A percentile compares a stretch with the other conserved stretches of the same genome.
Evolutionary conservation across 1,140 invertebrate genomes (phyloP).

Genomic region (Centruroides sculpturatus): DNA sequence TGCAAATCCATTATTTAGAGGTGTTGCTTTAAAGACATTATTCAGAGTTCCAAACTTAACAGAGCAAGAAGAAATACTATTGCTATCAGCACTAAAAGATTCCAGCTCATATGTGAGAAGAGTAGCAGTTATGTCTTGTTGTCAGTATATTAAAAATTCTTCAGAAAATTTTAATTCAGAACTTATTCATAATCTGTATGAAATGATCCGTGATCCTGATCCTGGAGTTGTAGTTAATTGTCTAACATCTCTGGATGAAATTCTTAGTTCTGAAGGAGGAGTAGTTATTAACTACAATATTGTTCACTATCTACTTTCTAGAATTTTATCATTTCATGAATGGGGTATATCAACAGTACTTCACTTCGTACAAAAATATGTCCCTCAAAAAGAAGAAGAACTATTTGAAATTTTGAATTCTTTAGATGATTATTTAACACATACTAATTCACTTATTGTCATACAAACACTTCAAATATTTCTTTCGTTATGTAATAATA

Average conservation of each 20-base stretch:
- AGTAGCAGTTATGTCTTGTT: slow-evolving; percentile 2
- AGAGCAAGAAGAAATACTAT: slow-evolving; percentile 2
- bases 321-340: slow-evolving; percentile 4
- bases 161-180: slow-evolving; percentile 1
- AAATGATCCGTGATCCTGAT: slow-evolving; percentile 9
- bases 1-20: slow-evolving; percentile 9
- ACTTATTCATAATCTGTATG: slow-evolving; percentile 5
- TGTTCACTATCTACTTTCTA: slow-evolving; percentile 1
- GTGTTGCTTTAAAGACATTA: slow-evolving; percentile 4
- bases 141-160: background rate
- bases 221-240: slow-evolving; percentile 1
- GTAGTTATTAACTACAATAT: slow-evolving; percentile 8
- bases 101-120: slow-evolving; percentile 1
- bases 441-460: background rate
- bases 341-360: slow-evolving; percentile 4
- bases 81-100: slow-evolving; percentile 3
- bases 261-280: slow-evolving; percentile 6
- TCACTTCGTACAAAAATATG: slow-evolving; percentile 4
- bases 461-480: background rate
- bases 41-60: slow-evolving; percentile 1
- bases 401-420: slow-evolving; percentile 4
- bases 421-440: slow-evolving; percentile 1
- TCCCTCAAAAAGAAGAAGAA: slow-evolving; percentile 4
- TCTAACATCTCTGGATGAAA: slow-evolving; percentile 2
- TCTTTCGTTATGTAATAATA: background rate